Evolutionary conservation across 2,113 vertebrate species (phyloP), one percentile per base, ranked within the genome.

Genomic region (Saiga tatarica): DNA sequence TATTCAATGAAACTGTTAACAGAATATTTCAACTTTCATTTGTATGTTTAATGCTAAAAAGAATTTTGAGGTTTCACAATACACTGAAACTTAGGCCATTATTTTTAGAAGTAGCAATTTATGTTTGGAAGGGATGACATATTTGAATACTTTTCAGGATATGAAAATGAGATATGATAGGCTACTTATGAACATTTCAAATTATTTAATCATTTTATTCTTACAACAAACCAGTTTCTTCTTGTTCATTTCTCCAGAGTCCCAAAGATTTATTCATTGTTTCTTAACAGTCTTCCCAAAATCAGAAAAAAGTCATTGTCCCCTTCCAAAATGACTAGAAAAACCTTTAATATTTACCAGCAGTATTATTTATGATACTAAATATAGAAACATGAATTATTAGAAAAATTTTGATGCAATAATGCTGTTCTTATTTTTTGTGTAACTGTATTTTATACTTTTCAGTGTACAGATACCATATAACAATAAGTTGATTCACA

Each of bases 401-500:
- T 30, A 94, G 45, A 89, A 74, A 74, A 89, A 74, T 60, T 11
- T 25, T 95, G 52, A 39, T 95, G 52, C 15, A 79, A 87, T 50
- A 45, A 60, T 39, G 45, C 5, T 52, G 1, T 64, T 87, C 60
- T 89, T 86, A 55, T 19, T 0, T 36, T 74, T 67, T 52, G 52
- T 78, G 8, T 23, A 64, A 19, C 67, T 91, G 0, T 53, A 21
- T 62, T 97, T 82, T 83, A 25, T 86, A 57, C 25, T 67, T 97
- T 97, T 50, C 86, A 98, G 98, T 2, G 53, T 98, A n/a, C 47
- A 76, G 55, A 81, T 98, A 53, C 98, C 98, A 52, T 98, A 96
- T 86, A 62, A 97, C 76, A 98, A 98, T 89, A 98, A 98, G 9
- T 36, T 97, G 90, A 89, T 98, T 78, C 96, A 97, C 36, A 97